phyloP scores from a whole-genome alignment of 2,797 vertebrate species.

The Gallinago nigripennis region DNA sequence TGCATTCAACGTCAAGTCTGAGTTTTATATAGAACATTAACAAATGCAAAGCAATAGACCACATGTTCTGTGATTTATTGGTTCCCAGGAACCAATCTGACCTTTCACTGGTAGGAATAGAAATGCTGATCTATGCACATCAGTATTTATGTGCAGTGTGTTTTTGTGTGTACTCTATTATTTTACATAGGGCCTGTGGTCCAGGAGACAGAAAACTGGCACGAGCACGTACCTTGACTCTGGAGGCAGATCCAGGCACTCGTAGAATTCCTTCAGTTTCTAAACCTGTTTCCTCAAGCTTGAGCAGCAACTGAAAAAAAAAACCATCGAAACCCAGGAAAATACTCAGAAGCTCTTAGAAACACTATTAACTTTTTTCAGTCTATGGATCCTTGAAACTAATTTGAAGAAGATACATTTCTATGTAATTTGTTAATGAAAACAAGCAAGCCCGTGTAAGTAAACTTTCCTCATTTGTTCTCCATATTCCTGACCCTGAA shows the following conservation, averaged over 20 bases:
- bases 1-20: background rate
- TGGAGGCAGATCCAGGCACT: slow-evolving; percentile 90
- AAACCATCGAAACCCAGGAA: background rate
- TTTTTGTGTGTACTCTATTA: background rate
- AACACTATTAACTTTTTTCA: background rate
- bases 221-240: slow-evolving; percentile 86
- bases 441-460: background rate
- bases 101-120: background rate
- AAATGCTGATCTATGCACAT: background rate
- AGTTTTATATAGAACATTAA: slow-evolving; percentile 15
- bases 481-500: background rate
- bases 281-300: slow-evolving; percentile 90
- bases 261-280: slow-evolving; percentile 95
- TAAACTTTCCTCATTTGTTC: background rate
- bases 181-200: background rate
- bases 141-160: background rate
- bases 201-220: background rate
- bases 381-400: background rate
- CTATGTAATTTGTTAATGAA: background rate
- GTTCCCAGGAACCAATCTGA: slow-evolving; percentile 42
- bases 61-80: slow-evolving; percentile 7
- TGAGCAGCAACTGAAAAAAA: slow-evolving; percentile 84
- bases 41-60: background rate
- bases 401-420: background rate
- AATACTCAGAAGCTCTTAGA: background rate